Evolutionary conservation across 2,797 vertebrate genomes (phyloP).

Genomic region (Dicrostonyx torquatus): DNA sequence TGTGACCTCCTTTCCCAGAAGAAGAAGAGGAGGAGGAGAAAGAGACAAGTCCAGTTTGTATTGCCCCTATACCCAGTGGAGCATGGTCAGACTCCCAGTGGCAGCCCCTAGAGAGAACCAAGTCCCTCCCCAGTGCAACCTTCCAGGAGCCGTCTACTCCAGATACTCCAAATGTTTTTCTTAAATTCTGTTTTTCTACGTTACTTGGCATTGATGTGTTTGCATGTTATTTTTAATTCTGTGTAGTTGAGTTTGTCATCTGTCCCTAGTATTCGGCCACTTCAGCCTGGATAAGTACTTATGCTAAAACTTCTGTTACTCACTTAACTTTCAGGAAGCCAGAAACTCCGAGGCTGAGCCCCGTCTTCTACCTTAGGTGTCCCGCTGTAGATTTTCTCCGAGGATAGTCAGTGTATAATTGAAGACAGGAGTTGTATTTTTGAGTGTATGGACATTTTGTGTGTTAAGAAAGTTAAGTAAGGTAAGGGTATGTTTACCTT

Average conservation of each 20-base stretch:
- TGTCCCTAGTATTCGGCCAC: not conserved
- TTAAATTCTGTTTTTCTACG: slow-evolving; percentile 13
- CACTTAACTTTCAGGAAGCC: not conserved
- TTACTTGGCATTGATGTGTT: slow-evolving; percentile 10
- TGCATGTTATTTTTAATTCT: slow-evolving; percentile 25
- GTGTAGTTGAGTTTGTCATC: not conserved
- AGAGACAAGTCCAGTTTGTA: not conserved
- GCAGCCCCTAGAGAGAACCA: not conserved
- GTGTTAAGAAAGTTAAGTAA: not conserved
- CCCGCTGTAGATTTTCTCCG: not conserved
- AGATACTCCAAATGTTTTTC: not conserved
- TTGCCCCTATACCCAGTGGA: not conserved
- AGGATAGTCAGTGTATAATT: not conserved
- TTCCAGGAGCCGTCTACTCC: not conserved
- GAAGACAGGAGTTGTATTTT: not conserved
- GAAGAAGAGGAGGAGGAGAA: too few species aligned
- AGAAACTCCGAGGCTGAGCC: not conserved
- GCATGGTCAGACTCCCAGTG: not conserved
- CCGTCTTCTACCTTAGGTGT: not conserved
- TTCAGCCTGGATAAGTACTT: not conserved
- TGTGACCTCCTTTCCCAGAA: not conserved
- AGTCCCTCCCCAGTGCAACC: not conserved
- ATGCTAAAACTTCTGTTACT: not conserved
- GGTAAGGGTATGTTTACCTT: not conserved
- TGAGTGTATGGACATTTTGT: not conserved